These are phyloP conservation scores for Mimachlamys varia DNA, from an alignment of 2,888 invertebrate genomes.

Conservation along the genomic window DNA sequence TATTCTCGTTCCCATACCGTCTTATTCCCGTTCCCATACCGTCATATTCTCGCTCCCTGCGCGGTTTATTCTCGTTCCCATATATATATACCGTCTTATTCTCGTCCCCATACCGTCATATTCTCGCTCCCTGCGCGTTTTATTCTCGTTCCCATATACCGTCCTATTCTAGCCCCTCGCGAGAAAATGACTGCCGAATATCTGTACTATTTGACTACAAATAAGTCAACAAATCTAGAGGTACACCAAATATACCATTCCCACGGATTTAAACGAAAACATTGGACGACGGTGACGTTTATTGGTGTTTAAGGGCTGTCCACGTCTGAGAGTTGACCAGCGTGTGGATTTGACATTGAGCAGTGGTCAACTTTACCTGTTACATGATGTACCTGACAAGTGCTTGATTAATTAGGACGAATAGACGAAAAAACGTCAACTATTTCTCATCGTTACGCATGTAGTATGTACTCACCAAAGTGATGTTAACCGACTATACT, in stretches of 20 bases:
- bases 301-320: neutral
- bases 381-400: neutral
- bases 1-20: too few species aligned
- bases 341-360: neutral
- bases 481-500: too few species aligned
- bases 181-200: too few species aligned
- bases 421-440: neutral
- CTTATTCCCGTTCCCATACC: too few species aligned
- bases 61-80: too few species aligned
- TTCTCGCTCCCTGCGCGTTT: too few species aligned
- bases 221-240: neutral
- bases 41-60: too few species aligned
- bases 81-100: too few species aligned
- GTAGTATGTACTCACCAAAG: too few species aligned
- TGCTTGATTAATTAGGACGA: constrained; percentile 1
- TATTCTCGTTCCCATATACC: too few species aligned
- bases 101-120: too few species aligned
- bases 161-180: too few species aligned
- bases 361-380: constrained; percentile 8
- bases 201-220: neutral
- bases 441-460: neutral
- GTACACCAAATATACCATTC: neutral
- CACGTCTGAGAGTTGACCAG: neutral
- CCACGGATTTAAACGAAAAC: neutral
- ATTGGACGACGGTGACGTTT: neutral